Base-by-base conservation (phyloP, 2,797 vertebrate genomes). In the Adrianichthys oophorus region DNA sequence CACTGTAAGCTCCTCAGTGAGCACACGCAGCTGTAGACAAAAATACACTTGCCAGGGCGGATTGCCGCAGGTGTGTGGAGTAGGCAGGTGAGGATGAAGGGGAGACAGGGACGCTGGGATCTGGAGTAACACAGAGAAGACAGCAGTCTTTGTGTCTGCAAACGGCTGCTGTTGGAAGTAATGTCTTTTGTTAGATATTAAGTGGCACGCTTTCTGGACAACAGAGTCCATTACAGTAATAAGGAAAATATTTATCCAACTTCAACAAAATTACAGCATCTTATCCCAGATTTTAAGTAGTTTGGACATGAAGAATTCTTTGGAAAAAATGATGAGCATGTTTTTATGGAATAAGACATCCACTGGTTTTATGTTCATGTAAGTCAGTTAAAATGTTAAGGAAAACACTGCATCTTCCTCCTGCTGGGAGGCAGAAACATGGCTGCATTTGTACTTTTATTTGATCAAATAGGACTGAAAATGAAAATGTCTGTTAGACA, bases 11-110 rank as follows among this genome's bases (percentile, higher is more conserved):
- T 76, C 73, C 75, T 76, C 41, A 1, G 59, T 68, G 61, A 66
- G 56, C 53, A 50, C 72, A 66, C 57, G 68, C 73, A 76, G 41
- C 48, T 21, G 57, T 44, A 54, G 60, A 73, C 52, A 56, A 26
- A 71, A 71, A 75, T 32, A 59, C 48, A 68, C 68, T 77, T 66
- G 54, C 24, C 5, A 26, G 26, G 21, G 14, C 60, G 72, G 62
- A 54, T 61, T 65, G 72, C 78, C 51, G 74, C 79, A 86, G 80
- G 85, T 87, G 83, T 80, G 73, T 42, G 26, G 51, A 45, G 70
- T 76, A 86, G 85, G 84, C 87, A 86, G 82, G 79, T 81, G 78
- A 59, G 69, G 73, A 84, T 82, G 62, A 82, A 85, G 78, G 78
- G 43, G 14, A 23, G 24, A 66, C 56, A 37, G 78, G 70, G 70